Evolutionary conservation across 1,140 invertebrate genomes (phyloP).

Genomic region (Drosophila pseudoobscura): DNA sequence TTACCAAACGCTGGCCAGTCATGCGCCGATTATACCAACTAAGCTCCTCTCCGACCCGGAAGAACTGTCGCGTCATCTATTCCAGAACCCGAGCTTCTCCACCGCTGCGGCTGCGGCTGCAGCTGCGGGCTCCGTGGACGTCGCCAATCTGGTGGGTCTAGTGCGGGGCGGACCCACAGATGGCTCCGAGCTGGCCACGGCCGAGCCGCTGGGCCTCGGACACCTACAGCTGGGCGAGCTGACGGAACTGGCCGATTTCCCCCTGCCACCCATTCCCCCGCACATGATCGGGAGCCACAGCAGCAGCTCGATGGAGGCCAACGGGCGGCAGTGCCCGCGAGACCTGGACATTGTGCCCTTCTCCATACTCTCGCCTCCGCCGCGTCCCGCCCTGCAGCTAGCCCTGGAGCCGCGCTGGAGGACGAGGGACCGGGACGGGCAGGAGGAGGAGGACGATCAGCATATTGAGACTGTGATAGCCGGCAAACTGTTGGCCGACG

Average conservation of each 20-base stretch:
- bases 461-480: slow-evolving; percentile 78
- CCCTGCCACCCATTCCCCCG: slow-evolving; percentile 74
- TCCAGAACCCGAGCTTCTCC: slow-evolving; percentile 85
- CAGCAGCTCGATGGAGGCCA: slow-evolving; percentile 28
- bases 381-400: slow-evolving; percentile 64
- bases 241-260: slow-evolving; percentile 72
- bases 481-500: slow-evolving; percentile 55
- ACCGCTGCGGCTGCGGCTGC: slow-evolving; percentile 61
- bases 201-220: slow-evolving; percentile 3
- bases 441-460: slow-evolving; percentile 25
- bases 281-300: slow-evolving; percentile 17
- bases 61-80: slow-evolving; percentile 90
- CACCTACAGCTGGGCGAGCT: slow-evolving; percentile 21
- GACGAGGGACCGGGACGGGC: slow-evolving; percentile 4
- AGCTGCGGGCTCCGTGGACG: slow-evolving; percentile 40
- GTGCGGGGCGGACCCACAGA: slow-evolving; percentile 68
- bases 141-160: slow-evolving; percentile 62
- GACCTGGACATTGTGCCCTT: slow-evolving; percentile 80
- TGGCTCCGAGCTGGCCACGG: slow-evolving; percentile 55
- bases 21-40: slow-evolving; percentile 91
- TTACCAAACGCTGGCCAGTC: slow-evolving; percentile 86
- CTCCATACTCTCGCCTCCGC: slow-evolving; percentile 77
- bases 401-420: slow-evolving; percentile 60
- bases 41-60: slow-evolving; percentile 92
- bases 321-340: slow-evolving; percentile 48